Evolutionary conservation across 2,113 vertebrate genomes (phyloP), one percentile per base, ranked within the genome.

Genomic region (Pagrus major): DNA sequence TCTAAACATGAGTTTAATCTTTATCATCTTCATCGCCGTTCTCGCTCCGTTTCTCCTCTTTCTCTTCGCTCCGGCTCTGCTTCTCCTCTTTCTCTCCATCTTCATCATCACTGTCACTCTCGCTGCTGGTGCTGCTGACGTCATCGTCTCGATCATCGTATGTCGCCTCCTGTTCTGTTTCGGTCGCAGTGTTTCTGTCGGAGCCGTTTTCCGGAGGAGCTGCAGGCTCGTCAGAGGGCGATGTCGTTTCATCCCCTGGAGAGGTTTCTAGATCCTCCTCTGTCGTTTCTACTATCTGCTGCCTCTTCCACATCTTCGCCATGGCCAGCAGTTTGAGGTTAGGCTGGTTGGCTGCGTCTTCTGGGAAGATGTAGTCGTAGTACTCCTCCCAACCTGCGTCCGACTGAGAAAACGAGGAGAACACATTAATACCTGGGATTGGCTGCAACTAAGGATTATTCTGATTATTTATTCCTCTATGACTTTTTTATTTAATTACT

Each of bases 231-330:
- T 44, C 20, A 0, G 85, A n/a, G 2, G 44, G 2, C 0, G 55
- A 11, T 77, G 80, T 92, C 89, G 23, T 35, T 44, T 96, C 95
- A 8, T 71, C 14, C 8, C 85, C 85, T 0, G 16, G 18, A 49
- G 7, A 20, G 0, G 59, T 52, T 14, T 71, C 76, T 11, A 20
- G 52, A 46, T 1, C 20, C 0, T 29, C 92, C 54, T 93, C n/a
- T 87, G 0, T 93, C 91, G 3, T 95, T 0, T 92, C 89, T 18
- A 94, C 86, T 23, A 95, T 91, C 84, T 98, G 97, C 91, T 98
- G 96, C 81, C 96, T 98, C 93, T 99, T 99, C 98, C 98, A 99
- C 86, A 99, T 97, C 88, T 99, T 99, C 69, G 98, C 98, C 97
- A 99, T 99, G 42, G 98, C 97, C 68, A 99, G 94, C 47, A 99